Conservation (phyloP, 1,140 invertebrate species). For the Hycleus phaleratus region DNA sequence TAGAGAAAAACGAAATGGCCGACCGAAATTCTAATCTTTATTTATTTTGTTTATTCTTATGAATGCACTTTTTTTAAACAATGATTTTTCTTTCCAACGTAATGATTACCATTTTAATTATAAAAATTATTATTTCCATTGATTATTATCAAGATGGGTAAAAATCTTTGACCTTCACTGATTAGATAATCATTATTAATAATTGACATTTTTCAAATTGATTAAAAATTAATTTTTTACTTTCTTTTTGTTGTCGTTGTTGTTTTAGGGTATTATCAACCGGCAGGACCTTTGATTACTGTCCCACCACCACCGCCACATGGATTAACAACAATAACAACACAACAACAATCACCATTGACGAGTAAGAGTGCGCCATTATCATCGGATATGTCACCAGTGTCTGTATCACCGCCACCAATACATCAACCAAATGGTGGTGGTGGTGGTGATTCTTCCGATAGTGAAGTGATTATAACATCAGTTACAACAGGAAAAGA, state of each 20-base stretch:
- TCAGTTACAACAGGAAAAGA: constrained; percentile 36
- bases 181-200: no score
- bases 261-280: constrained; percentile 74
- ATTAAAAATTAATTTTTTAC: no score
- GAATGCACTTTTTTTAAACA: no score
- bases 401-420: constrained; percentile 44
- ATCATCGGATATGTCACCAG: constrained; percentile 37
- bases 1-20: constrained; percentile 10
- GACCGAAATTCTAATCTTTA: neutral
- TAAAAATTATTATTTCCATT: no score
- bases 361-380: constrained; percentile 38
- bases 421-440: constrained; percentile 27
- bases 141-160: no score
- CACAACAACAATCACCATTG: constrained; percentile 43
- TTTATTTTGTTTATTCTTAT: no score
- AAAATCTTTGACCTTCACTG: no score
- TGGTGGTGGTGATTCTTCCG: constrained; percentile 39
- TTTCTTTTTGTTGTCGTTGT: neutral
- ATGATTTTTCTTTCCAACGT: no score
- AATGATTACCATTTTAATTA: no score
- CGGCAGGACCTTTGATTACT: constrained; percentile 75
- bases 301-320: constrained; percentile 45
- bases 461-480: constrained; percentile 42
- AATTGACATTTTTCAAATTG: no score
- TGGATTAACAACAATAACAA: constrained; percentile 1